Percentiles rank a stretch among this genome's conserved stretches.
phyloP scores from a whole-genome alignment of 2,797 vertebrate genomes.

The Rhynchotus rufescens region DNA sequence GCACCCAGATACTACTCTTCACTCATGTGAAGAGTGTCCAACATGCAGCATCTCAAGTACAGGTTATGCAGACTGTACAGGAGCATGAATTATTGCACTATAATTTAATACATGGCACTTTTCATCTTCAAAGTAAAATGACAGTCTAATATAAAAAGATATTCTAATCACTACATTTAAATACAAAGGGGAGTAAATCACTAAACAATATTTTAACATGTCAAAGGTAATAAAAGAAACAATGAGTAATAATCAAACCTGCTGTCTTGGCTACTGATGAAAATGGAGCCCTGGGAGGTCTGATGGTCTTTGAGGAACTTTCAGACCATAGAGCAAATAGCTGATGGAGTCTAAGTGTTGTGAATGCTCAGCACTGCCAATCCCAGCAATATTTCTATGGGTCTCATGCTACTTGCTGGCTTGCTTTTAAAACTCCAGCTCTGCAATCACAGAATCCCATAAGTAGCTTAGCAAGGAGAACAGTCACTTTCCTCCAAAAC shows the following conservation, averaged over 20 bases:
- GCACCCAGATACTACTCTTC: not conserved
- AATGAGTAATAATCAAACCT: slow-evolving; percentile 11
- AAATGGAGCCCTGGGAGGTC: not conserved
- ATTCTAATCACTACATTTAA: slow-evolving; percentile 36
- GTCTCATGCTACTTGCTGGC: not conserved
- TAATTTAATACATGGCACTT: slow-evolving; percentile 1
- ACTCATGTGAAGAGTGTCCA: not conserved
- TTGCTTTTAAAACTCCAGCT: not conserved
- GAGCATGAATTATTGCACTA: not conserved
- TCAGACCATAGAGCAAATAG: not conserved
- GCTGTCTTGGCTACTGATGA: not conserved
- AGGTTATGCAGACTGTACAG: not conserved
- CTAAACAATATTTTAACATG: not conserved
- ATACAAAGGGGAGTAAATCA: slow-evolving; percentile 31
- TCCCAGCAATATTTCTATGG: not conserved
- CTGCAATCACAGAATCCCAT: not conserved
- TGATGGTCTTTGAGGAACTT: fast-evolving
- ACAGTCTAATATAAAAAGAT: slow-evolving; percentile 9
- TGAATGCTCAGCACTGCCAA: not conserved
- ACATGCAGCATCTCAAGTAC: not conserved
- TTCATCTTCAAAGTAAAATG: slow-evolving; percentile 12
- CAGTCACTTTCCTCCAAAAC: not conserved
- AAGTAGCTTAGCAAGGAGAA: not conserved
- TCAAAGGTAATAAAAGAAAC: not conserved
- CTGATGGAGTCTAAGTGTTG: not conserved